Base-by-base conservation (phyloP, 2,113 vertebrate genomes). In the Rhinolophus ferrumequinum region DNA sequence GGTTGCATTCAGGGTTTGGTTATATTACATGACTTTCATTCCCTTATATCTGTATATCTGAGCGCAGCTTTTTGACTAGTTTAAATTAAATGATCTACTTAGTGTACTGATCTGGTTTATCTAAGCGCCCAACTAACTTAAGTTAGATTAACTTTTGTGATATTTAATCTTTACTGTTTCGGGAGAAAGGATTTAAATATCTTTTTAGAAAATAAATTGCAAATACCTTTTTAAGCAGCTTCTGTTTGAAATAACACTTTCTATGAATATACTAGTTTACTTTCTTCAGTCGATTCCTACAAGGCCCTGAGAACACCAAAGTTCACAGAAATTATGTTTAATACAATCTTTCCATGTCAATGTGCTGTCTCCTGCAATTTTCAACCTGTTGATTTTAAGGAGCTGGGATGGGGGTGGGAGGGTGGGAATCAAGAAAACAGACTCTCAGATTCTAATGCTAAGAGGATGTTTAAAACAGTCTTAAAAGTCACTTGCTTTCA, bases 131-230 rank as follows among this genome's bases (percentile, higher is more conserved):
- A 69, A 22, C 28, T 75, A 52, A 86, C 4, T 2, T 75, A 67
- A 94, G 8, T 58, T 92, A 73, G 26, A 80, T 93, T 90, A 84
- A 64, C 22, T 92, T 62, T 85, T 50, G 52, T 50, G 44, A 44
- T 58, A 33, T 92, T 64, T 85, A 30, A 44, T 69, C 26, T 87
- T 62, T 41, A 79, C 35, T 77, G 15, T 88, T 96, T 84, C 64
- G 88, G 66, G n/a, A 81, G 52, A 72, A 77, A 87, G 84, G 10
- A 76, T 79, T 90, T 77, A 69, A 67, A 75, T 67, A 28, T 60
- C 21, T 62, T 94, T 56, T 69, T 50, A 82, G 44, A 90, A 86
- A 93, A 91, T 30, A 95, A 91, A 87, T 38, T 83, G 7, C 73
- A 86, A 88, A 62, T 33, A 62, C 47, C 30, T 75, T 96, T 93